A percentile compares a stretch with the other conserved stretches of the same genome.
These are phyloP conservation scores for Polyodon spathula DNA, from an alignment of 2,113 vertebrate genomes.

Conservation along the genomic window DNA sequence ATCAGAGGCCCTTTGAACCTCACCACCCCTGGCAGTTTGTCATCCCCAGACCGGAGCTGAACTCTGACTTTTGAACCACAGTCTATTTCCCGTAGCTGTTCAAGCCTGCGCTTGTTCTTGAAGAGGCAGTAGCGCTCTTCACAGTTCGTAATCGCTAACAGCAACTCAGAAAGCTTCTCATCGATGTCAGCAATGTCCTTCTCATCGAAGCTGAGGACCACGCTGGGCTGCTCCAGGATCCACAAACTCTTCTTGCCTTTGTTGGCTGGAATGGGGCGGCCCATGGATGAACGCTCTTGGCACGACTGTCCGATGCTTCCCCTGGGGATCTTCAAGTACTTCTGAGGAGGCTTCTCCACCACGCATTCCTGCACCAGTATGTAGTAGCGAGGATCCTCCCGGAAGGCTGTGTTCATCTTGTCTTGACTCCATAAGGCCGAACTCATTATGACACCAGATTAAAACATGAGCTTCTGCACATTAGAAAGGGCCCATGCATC, in stretches of 20 bases:
- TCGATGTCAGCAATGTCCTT: slow-evolving; percentile 83
- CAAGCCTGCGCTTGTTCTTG: slow-evolving; percentile 68
- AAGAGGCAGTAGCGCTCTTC: slow-evolving; percentile 86
- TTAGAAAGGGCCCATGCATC: too few species aligned
- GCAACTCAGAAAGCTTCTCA: slow-evolving; percentile 82
- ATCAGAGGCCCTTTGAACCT: slow-evolving; percentile 86
- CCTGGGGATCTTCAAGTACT: slow-evolving; percentile 79
- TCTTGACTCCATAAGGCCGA: slow-evolving; percentile 91
- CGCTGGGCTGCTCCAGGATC: slow-evolving; percentile 84
- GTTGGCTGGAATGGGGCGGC: slow-evolving; percentile 71
- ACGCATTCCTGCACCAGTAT: slow-evolving; percentile 86
- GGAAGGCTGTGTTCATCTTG: slow-evolving; percentile 76
- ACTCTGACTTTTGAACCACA: slow-evolving; percentile 85
- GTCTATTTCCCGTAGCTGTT: slow-evolving; percentile 77
- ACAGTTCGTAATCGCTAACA: slow-evolving; percentile 92
- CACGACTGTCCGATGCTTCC: slow-evolving; percentile 87
- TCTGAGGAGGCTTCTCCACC: slow-evolving; percentile 84
- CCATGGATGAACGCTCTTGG: slow-evolving; percentile 80
- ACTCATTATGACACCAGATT: slow-evolving; percentile 70
- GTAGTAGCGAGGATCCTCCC: slow-evolving; percentile 89
- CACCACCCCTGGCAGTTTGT: slow-evolving; percentile 85
- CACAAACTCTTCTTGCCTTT: slow-evolving; percentile 92
- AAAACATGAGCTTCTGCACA: slow-evolving; percentile 10
- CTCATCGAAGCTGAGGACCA: slow-evolving; percentile 80
- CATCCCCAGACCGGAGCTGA: slow-evolving; percentile 82